Base-by-base conservation (phyloP, 1,140 invertebrate genomes). In the Neodiprion virginianus region DNA sequence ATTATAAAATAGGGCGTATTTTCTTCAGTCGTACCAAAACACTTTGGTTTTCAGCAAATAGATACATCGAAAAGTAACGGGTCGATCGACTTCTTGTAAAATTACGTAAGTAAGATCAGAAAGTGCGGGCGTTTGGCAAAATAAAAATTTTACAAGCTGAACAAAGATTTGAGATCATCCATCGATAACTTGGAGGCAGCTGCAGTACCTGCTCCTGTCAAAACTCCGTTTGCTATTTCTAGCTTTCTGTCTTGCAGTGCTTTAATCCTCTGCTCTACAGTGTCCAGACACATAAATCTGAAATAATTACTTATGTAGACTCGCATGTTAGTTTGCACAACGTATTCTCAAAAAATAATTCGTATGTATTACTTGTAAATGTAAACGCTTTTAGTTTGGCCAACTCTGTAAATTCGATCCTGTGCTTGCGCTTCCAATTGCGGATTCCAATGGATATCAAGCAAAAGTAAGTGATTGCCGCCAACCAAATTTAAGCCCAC, bases 401-500 rank as follows among this genome's bases (percentile, higher is more conserved):
- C 97, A 68, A 98, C 93, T 73, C 97, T 89, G 88, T 98, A 97
- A 68, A 98, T 94, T 67, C 97, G 89, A 88, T 98, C 97, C 89
- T 95, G 96, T 0, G 97, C 96, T 85, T 99, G 97, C 7, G 93
- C 89, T 88, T 98, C 97, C 28, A 98, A 88, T 79, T 98, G 96
- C 0, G 97, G 97, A 90, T 99, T 99, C 97, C 97, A 99, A 86
- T 98, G 97, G 70, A 96, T 89, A 87, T 99, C 97, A 2, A 97
- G 81, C 5, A 99, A 82, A 67, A 98, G 92, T 10, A 99, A 88
- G 87, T 98, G 95, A 90, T 96, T 98, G 0, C 92, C 97, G 21
- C 96, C 96, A 75, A 96, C 91, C 40, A 98, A 87, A 89, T 98
- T 98, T 7, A 98, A 88, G 10, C 97, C 97, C 65, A 97, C 96